A percentile compares a stretch with the other conserved stretches of the same genome.
Evolutionary conservation across 1,140 invertebrate genomes (phyloP).

Genomic region (Druon quercuslanigerum): DNA sequence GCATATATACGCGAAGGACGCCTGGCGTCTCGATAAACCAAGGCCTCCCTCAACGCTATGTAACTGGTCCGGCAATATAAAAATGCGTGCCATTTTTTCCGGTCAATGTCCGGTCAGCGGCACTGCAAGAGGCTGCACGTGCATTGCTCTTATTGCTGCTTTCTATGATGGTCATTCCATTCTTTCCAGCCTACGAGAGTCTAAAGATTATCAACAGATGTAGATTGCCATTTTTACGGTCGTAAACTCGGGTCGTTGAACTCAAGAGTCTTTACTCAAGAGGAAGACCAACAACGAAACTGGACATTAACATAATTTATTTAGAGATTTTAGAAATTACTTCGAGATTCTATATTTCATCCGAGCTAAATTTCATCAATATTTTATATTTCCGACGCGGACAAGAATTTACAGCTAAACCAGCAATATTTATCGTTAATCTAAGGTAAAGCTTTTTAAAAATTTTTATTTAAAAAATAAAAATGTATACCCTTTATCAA

Average conservation of each 20-base stretch:
- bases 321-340: too few species aligned
- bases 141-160: conserved; percentile 40
- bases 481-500: too few species aligned
- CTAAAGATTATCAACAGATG: neutral
- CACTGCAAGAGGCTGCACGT: conserved; percentile 47
- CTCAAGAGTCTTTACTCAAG: neutral
- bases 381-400: too few species aligned
- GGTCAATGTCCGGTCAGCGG: conserved; percentile 53
- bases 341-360: too few species aligned
- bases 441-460: too few species aligned
- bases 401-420: too few species aligned
- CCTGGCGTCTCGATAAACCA: conserved; percentile 35
- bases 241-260: conserved; percentile 3
- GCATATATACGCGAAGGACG: conserved; percentile 27
- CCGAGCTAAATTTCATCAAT: too few species aligned
- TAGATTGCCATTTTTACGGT: neutral
- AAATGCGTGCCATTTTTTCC: conserved; percentile 48
- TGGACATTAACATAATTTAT: neutral
- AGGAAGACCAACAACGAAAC: neutral
- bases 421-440: too few species aligned
- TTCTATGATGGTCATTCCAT: conserved; percentile 10
- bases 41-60: conserved; percentile 36
- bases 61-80: conserved; percentile 41
- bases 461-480: too few species aligned
- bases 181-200: neutral